phyloP scores from a whole-genome alignment of 2,888 invertebrate species.

The Oegoconia quadripuncta region DNA sequence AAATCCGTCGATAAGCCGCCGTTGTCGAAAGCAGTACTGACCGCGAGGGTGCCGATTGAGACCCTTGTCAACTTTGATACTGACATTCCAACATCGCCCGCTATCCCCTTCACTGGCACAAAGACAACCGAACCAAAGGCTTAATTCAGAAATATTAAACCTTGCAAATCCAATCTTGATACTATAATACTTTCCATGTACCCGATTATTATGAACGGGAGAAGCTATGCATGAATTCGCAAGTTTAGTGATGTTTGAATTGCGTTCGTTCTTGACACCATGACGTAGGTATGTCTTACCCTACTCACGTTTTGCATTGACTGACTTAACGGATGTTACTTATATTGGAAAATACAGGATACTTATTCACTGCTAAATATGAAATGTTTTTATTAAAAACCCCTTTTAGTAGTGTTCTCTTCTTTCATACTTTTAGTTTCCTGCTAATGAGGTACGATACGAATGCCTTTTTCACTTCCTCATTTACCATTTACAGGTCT shows the following conservation, averaged over 20 bases:
- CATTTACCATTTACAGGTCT: constrained; percentile 4
- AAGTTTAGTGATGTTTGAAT: constrained; percentile 17
- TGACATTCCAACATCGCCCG: constrained; percentile 29
- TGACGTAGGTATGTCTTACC: constrained; percentile 52
- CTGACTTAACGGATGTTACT: too few species aligned
- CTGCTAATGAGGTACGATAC: constrained; percentile 25
- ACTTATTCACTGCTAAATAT: neutral
- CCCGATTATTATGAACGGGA: neutral
- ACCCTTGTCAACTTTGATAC: constrained; percentile 62
- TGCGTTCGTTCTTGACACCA: constrained; percentile 31
- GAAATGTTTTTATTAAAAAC: neutral
- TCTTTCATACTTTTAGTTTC: neutral
- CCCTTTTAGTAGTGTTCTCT: neutral
- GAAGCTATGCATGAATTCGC: constrained; percentile 1
- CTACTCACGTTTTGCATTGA: constrained; percentile 48
- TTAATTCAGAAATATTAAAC: constrained; percentile 15
- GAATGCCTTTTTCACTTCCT: too few species aligned
- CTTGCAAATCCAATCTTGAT: too few species aligned
- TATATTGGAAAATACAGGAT: too few species aligned
- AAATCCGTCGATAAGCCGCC: constrained; percentile 41
- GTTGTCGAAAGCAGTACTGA: constrained; percentile 42
- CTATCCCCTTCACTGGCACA: constrained; percentile 15
- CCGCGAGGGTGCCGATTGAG: constrained; percentile 30
- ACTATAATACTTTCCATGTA: neutral
- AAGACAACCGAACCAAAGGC: constrained; percentile 6